phyloP scores from a whole-genome alignment of 2,113 vertebrate species.

The Porphyrio hochstetteri region DNA sequence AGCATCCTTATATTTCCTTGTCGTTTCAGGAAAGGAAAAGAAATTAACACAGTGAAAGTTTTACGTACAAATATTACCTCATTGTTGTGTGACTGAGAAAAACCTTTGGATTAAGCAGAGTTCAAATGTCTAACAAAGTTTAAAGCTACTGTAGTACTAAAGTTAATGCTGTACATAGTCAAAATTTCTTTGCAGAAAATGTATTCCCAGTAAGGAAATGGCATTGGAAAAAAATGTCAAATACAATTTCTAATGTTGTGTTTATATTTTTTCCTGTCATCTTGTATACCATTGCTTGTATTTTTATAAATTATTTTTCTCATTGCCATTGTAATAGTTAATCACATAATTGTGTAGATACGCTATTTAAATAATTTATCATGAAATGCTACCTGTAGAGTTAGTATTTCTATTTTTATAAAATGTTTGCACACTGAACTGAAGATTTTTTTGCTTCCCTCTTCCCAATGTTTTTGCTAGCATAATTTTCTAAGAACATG shows the following conservation, averaged over 20 bases:
- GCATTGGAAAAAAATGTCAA: slow-evolving; percentile 75
- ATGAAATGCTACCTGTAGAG: slow-evolving; percentile 89
- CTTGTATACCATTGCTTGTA: slow-evolving; percentile 85
- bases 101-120: slow-evolving; percentile 83
- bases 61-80: slow-evolving; percentile 99
- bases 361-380: slow-evolving; percentile 99
- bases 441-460: slow-evolving; percentile 81
- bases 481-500: slow-evolving; percentile 78
- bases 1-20: slow-evolving; percentile 57
- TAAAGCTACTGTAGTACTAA: slow-evolving; percentile 87
- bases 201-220: slow-evolving; percentile 82
- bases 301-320: slow-evolving; percentile 97
- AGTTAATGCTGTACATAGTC: slow-evolving; percentile 92
- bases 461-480: slow-evolving; percentile 76
- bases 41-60: slow-evolving; percentile 83
- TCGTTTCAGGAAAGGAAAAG: slow-evolving; percentile 77
- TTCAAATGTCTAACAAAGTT: slow-evolving; percentile 85
- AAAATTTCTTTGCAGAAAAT: slow-evolving; percentile 80
- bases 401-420: slow-evolving; percentile 98
- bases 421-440: slow-evolving; percentile 97
- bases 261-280: slow-evolving; percentile 77
- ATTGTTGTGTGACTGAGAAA: slow-evolving; percentile 91
- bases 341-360: slow-evolving; percentile 95
- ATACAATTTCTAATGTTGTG: slow-evolving; percentile 81
- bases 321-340: slow-evolving; percentile 85